Evolutionary conservation across 2,797 vertebrate genomes (phyloP), one percentile per base, ranked within the genome.

Genomic region (Clamator glandarius): DNA sequence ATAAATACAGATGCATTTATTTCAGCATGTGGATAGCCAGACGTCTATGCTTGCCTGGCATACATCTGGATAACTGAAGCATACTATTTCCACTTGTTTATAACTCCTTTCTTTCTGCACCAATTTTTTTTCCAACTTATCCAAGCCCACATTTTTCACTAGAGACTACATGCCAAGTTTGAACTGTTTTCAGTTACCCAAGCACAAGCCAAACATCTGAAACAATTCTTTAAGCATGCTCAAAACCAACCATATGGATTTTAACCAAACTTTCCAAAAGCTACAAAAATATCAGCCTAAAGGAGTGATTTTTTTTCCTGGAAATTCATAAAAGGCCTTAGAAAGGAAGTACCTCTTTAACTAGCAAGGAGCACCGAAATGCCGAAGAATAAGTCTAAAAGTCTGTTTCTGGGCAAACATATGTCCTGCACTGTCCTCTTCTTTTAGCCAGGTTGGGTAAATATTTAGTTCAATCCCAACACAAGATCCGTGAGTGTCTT

Each of bases 71-170:
- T 92, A 94, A 93, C 89, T 86, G 87, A 90, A 96, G 93, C 91
- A 79, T 92, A 87, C 87, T 80, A 96, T 97, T 96, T 96, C 95
- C 93, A 96, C 93, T 97, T 96, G 96, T 96, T 96, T 96, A 96
- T 96, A 96, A 96, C 95, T 94, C 89, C 91, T 96, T 97, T 96
- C 92, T 96, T 97, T 97, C 95, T 97, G 87, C 96, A 97, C 82
- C 79, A 94, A 82, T 96, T 88, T 94, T 97, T 96, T 96, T 92
- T 74, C 91, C 89, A 90, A 93, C 91, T 95, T 97, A 96, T 94
- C 92, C 92, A 92, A 96, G 74, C 77, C 93, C 93, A 89, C 95
- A 91, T 97, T 96, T 96, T 91, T 94, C 92, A 74, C 92, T 96
- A 89, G 85, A 93, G 91, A 93, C 64, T 94, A 91, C 93, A 93